phyloP scores from a whole-genome alignment of 2,888 invertebrate species.

The Caenorhabditis sp. region DNA sequence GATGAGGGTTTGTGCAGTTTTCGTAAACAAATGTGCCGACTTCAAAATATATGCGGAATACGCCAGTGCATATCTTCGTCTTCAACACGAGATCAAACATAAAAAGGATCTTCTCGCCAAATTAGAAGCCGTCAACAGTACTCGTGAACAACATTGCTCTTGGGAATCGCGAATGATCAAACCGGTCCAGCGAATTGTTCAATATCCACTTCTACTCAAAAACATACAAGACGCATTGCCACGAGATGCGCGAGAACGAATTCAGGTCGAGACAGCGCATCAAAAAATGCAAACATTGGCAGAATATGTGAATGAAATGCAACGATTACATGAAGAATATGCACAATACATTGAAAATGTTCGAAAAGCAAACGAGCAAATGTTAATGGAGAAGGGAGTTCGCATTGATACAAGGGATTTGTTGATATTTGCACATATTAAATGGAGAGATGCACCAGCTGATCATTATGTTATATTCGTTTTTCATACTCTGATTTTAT shows the following conservation, averaged over 20 bases:
- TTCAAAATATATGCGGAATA: slow-evolving; percentile 68
- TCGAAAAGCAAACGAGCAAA: slow-evolving; percentile 29
- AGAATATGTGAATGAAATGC: slow-evolving; percentile 68
- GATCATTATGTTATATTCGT: slow-evolving; percentile 58
- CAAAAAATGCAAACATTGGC: slow-evolving; percentile 63
- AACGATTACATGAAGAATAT: slow-evolving; percentile 63
- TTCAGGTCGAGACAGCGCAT: slow-evolving; percentile 52
- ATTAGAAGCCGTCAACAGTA: slow-evolving; percentile 53
- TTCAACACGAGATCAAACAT: slow-evolving; percentile 54
- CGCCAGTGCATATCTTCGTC: slow-evolving; percentile 60
- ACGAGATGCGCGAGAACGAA: slow-evolving; percentile 41
- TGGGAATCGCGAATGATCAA: slow-evolving; percentile 64
- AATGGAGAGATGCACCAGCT: slow-evolving; percentile 47
- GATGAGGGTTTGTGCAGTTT: slow-evolving; percentile 58
- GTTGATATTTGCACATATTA: slow-evolving; percentile 54
- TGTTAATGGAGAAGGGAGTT: slow-evolving; percentile 46
- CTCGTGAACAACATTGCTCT: slow-evolving; percentile 53
- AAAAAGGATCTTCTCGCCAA: slow-evolving; percentile 48
- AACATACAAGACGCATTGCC: slow-evolving; percentile 46
- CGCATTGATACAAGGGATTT: slow-evolving; percentile 53
- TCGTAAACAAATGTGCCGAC: slow-evolving; percentile 61
- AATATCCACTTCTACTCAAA: slow-evolving; percentile 57
- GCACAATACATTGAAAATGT: slow-evolving; percentile 49
- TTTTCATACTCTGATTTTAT: slow-evolving; percentile 51
- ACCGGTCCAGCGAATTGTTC: slow-evolving; percentile 65